phyloP scores from a whole-genome alignment of 2,797 vertebrate species.

The Amblyopsis hoosieri region DNA sequence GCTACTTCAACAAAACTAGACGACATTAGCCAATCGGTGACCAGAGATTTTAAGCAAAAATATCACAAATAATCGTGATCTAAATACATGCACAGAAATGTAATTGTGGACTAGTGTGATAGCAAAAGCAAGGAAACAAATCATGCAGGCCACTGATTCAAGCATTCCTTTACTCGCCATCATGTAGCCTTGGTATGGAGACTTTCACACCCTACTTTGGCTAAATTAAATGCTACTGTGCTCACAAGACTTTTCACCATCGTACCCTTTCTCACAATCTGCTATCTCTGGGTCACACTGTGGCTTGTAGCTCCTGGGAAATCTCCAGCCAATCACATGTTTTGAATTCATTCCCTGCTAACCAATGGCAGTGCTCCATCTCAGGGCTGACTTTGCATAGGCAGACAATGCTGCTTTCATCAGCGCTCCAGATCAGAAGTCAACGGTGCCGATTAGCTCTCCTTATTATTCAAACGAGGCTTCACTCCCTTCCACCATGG shows the following conservation, averaged over 20 bases:
- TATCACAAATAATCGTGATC: no score
- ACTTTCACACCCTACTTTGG: constrained; percentile 42
- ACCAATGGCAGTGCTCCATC: constrained; percentile 47
- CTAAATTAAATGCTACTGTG: constrained; percentile 46
- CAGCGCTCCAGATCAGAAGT: constrained; percentile 47
- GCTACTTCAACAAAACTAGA: no score
- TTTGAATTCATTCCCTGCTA: constrained; percentile 16
- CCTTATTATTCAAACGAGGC: constrained; percentile 28
- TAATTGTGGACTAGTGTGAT: no score
- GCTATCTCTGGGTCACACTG: constrained; percentile 6
- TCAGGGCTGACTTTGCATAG: constrained; percentile 20
- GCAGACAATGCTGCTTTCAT: constrained; percentile 44
- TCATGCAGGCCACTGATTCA: neutral
- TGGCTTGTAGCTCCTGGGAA: constrained; percentile 10
- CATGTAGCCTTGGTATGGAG: constrained; percentile 25
- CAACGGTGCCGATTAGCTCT: constrained; percentile 23
- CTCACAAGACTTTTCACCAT: constrained; percentile 36
- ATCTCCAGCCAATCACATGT: constrained; percentile 39
- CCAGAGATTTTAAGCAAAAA: no score
- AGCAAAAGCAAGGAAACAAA: neutral
- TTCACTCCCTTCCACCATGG: constrained; percentile 11
- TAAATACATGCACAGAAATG: no score
- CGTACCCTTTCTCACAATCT: neutral
- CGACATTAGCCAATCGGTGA: no score
- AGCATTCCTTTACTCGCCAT: no score